Conservation (phyloP, 2,888 invertebrate species). For the Achlya flavicornis region DNA sequence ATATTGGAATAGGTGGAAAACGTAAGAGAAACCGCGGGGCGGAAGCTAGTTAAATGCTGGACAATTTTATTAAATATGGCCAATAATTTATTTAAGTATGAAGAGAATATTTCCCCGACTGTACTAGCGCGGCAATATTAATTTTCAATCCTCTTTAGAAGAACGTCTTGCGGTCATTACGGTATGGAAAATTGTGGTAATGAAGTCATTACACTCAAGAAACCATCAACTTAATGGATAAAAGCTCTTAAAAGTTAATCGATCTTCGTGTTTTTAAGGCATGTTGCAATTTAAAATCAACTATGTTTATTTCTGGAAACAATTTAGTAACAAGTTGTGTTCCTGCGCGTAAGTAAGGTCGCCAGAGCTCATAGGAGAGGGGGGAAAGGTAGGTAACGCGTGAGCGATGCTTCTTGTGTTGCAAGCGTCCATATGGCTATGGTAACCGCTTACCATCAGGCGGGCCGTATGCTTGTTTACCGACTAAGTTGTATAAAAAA, state of each 20-base stretch:
- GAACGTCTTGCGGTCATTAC: slow-evolving; percentile 45
- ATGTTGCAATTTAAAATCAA: slow-evolving; percentile 48
- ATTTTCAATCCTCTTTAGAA: slow-evolving; percentile 41
- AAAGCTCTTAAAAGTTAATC: slow-evolving; percentile 78
- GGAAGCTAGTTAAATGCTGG: too few species aligned
- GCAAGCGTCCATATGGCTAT: too few species aligned
- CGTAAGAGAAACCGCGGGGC: too few species aligned
- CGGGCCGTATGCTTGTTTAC: too few species aligned
- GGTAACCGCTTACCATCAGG: too few species aligned
- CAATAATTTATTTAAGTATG: not conserved
- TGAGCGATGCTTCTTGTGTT: too few species aligned
- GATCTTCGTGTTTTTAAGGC: slow-evolving; percentile 59
- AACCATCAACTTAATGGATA: slow-evolving; percentile 73
- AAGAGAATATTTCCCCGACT: not conserved
- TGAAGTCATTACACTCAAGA: slow-evolving; percentile 68
- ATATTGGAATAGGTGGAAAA: too few species aligned
- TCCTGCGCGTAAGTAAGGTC: too few species aligned
- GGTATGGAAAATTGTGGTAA: slow-evolving; percentile 55
- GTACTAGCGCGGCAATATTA: slow-evolving; percentile 26
- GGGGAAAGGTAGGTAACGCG: too few species aligned
- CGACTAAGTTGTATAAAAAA: too few species aligned
- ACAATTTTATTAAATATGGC: not conserved
- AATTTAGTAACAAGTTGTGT: slow-evolving; percentile 8
- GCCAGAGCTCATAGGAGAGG: too few species aligned
- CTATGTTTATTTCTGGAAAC: slow-evolving; percentile 1